Evolutionary conservation across 2,888 invertebrate species (phyloP).

Genomic region (Leptinotarsa rubiginosa): DNA sequence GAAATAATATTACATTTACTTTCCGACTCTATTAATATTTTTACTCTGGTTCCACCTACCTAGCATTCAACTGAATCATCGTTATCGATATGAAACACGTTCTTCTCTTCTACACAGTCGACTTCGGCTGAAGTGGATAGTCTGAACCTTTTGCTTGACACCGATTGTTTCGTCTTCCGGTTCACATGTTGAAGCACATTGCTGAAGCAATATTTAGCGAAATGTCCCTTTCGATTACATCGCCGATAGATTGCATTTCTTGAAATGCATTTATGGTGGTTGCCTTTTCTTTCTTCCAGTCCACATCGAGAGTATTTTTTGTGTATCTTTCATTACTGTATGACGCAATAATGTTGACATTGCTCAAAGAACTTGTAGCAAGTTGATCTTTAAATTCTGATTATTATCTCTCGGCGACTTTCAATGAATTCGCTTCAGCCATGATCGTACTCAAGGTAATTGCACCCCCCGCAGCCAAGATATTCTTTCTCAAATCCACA

Average conservation of each 20-base stretch:
- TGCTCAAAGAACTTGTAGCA: not conserved
- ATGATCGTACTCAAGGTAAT: slow-evolving; percentile 42
- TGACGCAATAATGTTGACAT: not conserved
- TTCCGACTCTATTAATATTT: slow-evolving; percentile 3
- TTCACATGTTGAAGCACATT: slow-evolving; percentile 10
- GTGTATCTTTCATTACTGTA: not conserved
- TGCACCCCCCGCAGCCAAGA: slow-evolving; percentile 41
- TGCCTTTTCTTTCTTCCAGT: not conserved
- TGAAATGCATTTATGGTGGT: not conserved
- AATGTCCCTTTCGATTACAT: slow-evolving; percentile 45
- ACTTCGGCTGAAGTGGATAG: not conserved
- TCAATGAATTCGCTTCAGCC: slow-evolving; percentile 42
- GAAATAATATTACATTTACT: not conserved
- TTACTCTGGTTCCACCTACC: slow-evolving; percentile 42
- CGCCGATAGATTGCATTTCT: slow-evolving; percentile 13
- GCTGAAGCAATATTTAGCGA: slow-evolving; percentile 39
- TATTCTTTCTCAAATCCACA: slow-evolving; percentile 46
- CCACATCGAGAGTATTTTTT: not conserved
- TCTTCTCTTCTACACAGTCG: slow-evolving; percentile 21
- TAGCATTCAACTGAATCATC: slow-evolving; percentile 25
- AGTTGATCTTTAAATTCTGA: slow-evolving; percentile 28
- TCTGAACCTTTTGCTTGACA: not conserved
- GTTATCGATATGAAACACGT: slow-evolving; percentile 35
- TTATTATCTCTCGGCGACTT: slow-evolving; percentile 41
- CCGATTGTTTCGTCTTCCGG: not conserved